Conservation (phyloP, 2,113 vertebrate genomes). For the Cygnus atratus region DNA sequence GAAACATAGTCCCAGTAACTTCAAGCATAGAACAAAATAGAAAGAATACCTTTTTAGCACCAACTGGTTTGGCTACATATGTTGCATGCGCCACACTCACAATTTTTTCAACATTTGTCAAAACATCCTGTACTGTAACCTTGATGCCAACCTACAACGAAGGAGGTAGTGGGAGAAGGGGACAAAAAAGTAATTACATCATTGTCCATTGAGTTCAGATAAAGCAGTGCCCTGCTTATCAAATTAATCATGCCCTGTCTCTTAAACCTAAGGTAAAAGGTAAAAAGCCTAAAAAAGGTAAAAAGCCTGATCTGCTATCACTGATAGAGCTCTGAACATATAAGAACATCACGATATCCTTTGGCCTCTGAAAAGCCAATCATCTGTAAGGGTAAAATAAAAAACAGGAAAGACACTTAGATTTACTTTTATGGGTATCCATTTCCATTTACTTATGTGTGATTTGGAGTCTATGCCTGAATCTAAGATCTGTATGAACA, state of each 20-base stretch:
- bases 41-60: slow-evolving; percentile 73
- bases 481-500: neutral
- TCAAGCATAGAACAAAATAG: neutral
- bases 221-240: neutral
- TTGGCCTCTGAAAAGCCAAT: neutral
- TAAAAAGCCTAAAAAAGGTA: neutral
- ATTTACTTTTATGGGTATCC: neutral
- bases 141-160: slow-evolving; percentile 77
- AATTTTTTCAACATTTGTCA: slow-evolving; percentile 68
- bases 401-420: neutral
- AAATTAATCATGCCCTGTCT: neutral
- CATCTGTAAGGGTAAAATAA: neutral
- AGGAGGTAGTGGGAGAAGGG: neutral
- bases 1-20: neutral
- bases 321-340: neutral
- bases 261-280: neutral
- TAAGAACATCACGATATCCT: neutral
- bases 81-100: slow-evolving; percentile 83
- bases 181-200: neutral
- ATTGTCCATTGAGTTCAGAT: neutral
- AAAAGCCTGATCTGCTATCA: neutral
- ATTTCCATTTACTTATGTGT: neutral
- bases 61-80: slow-evolving; percentile 75
- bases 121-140: slow-evolving; percentile 74
- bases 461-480: neutral